Percentiles rank a stretch among this genome's conserved stretches.
Conservation (phyloP, 1,140 invertebrate species). For the Idris sp. region DNA sequence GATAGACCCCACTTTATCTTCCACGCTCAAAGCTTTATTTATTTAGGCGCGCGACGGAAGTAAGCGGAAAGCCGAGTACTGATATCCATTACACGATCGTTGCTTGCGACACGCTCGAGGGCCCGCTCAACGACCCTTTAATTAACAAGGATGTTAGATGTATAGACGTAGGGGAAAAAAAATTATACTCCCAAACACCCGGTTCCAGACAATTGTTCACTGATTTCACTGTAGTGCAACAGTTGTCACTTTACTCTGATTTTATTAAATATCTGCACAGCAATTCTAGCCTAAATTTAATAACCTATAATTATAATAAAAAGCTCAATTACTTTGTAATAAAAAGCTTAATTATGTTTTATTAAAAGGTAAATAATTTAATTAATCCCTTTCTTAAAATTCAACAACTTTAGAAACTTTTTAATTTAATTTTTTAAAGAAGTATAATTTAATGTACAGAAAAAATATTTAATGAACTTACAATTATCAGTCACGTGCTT, state of each 20-base stretch:
- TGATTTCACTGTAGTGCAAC: conserved; percentile 23
- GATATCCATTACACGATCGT: conserved; percentile 64
- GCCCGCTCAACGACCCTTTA: conserved; percentile 62
- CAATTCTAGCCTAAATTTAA: too few relatives aligned
- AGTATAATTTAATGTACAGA: too few relatives aligned
- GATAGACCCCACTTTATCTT: conserved; percentile 42
- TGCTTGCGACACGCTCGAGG: conserved; percentile 61
- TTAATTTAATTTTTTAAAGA: too few relatives aligned
- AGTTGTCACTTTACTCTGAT: conserved; percentile 6
- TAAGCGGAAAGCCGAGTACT: conserved; percentile 62
- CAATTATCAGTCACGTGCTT: too few relatives aligned
- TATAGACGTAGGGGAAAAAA: conserved; percentile 46
- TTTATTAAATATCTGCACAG: too few relatives aligned
- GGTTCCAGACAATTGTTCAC: conserved; percentile 17
- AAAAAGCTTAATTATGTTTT: too few relatives aligned
- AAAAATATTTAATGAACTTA: too few relatives aligned
- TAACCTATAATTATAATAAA: too few relatives aligned
- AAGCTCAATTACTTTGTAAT: too few relatives aligned
- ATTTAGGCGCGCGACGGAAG: conserved; percentile 56
- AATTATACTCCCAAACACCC: conserved; percentile 43
- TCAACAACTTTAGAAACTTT: too few relatives aligned
- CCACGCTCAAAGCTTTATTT: conserved; percentile 54
- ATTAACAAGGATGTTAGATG: conserved; percentile 62
- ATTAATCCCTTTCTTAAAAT: too few relatives aligned
- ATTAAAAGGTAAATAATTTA: too few relatives aligned